Percentiles rank a stretch among this genome's conserved stretches.
These are phyloP conservation scores for Myodes glareolus DNA, from an alignment of 2,113 vertebrate species.

Conservation along the genomic window DNA sequence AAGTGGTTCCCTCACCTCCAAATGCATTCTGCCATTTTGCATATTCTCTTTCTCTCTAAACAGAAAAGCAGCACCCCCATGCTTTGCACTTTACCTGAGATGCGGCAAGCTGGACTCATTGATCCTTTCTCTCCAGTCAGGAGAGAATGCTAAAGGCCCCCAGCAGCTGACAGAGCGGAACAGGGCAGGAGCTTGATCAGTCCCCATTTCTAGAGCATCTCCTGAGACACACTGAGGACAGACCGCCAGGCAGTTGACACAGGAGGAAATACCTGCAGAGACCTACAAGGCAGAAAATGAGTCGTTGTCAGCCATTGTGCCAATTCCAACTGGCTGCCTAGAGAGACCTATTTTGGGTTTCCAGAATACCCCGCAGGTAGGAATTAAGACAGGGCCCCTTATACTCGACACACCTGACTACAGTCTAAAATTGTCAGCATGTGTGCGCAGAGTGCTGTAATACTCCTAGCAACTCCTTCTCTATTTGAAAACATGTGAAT, in stretches of 20 bases:
- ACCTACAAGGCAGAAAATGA: background rate
- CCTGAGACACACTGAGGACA: background rate
- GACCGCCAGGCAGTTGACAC: background rate
- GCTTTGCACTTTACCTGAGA: background rate
- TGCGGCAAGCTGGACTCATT: background rate
- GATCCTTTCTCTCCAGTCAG: background rate
- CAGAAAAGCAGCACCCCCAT: no score
- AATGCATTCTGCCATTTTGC: background rate
- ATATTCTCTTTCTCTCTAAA: background rate
- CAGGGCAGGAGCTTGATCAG: background rate
- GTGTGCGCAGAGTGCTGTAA: no score
- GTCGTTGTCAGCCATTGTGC: background rate
- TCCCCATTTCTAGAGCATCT: background rate
- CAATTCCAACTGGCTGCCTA: background rate
- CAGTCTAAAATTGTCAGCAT: background rate
- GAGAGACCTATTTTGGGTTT: background rate
- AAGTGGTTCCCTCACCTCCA: background rate
- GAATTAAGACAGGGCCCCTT: background rate
- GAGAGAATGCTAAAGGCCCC: background rate
- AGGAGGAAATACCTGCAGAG: background rate
- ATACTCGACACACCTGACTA: background rate
- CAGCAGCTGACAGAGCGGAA: rapidly evolving
- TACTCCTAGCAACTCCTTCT: background rate
- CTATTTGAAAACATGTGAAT: background rate
- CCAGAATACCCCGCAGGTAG: background rate